Percentiles rank a stretch among this genome's conserved stretches.
Conservation (phyloP, 2,888 invertebrate species). For the Eumacrocentrus americanus region DNA sequence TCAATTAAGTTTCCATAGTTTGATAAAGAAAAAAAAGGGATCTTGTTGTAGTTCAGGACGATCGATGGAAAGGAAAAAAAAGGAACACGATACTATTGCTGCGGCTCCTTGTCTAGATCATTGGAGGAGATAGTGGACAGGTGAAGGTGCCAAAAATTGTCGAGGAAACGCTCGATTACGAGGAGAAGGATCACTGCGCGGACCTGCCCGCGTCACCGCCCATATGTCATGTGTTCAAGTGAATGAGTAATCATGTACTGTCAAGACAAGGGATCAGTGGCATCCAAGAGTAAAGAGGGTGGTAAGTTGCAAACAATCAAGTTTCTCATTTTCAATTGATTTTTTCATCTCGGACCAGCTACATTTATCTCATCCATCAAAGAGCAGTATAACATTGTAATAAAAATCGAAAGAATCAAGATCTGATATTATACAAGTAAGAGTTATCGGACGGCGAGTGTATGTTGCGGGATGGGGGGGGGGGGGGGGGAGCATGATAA, state of each 20-base stretch:
- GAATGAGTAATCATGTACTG: slow-evolving; percentile 60
- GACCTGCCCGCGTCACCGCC: slow-evolving; percentile 42
- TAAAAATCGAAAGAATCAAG: not conserved
- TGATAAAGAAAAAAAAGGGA: no score
- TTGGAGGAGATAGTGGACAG: slow-evolving; percentile 14
- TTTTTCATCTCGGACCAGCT: not conserved
- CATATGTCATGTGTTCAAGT: slow-evolving; percentile 53
- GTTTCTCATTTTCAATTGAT: slow-evolving; percentile 35
- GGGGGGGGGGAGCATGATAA: not conserved
- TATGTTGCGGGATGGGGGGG: no score
- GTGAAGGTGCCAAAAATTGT: slow-evolving; percentile 10
- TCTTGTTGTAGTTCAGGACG: slow-evolving; percentile 30
- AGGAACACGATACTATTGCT: slow-evolving; percentile 2
- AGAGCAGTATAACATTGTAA: not conserved
- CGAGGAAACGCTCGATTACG: slow-evolving; percentile 1
- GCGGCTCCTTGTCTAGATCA: slow-evolving; percentile 3
- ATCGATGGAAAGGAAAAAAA: slow-evolving; percentile 32
- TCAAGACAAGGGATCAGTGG: slow-evolving; percentile 58
- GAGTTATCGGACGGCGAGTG: no score
- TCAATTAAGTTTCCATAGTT: no score
- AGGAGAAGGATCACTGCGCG: slow-evolving; percentile 9
- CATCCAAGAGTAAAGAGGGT: slow-evolving; percentile 59
- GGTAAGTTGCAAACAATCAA: slow-evolving; percentile 25
- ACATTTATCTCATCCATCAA: not conserved
- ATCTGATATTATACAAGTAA: not conserved